Evolutionary conservation across 1,140 invertebrate species (phyloP).

Genomic region (Bilobella aurantiaca): DNA sequence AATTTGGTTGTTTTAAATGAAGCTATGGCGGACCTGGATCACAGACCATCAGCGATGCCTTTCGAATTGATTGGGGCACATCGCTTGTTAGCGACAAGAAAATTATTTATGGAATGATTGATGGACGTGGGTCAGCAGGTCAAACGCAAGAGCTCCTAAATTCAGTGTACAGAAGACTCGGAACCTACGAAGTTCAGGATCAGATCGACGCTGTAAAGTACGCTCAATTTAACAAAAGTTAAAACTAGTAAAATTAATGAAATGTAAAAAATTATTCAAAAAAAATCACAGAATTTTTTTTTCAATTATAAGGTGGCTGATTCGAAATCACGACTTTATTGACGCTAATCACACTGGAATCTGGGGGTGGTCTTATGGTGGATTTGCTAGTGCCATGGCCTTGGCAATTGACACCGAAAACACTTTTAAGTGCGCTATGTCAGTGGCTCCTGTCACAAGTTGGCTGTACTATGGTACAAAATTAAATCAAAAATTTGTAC

Average conservation of each 20-base stretch:
- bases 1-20: slow-evolving; percentile 31
- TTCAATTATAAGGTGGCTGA: slow-evolving; percentile 48
- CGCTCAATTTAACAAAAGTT: slow-evolving; percentile 12
- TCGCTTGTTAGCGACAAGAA: slow-evolving; percentile 73
- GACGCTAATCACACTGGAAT: slow-evolving; percentile 61
- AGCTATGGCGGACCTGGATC: slow-evolving; percentile 81
- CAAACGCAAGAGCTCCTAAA: slow-evolving; percentile 75
- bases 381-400: slow-evolving; percentile 38
- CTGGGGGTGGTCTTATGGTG: slow-evolving; percentile 74
- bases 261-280: no score
- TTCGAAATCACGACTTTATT: slow-evolving; percentile 54
- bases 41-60: slow-evolving; percentile 65
- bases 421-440: slow-evolving; percentile 77
- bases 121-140: slow-evolving; percentile 76
- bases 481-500: neutral
- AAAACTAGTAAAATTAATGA: no score
- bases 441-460: slow-evolving; percentile 84
- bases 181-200: slow-evolving; percentile 59
- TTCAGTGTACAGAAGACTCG: slow-evolving; percentile 70
- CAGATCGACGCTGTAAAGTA: slow-evolving; percentile 43
- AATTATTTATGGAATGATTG: slow-evolving; percentile 75
- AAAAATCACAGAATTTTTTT: no score
- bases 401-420: slow-evolving; percentile 56
- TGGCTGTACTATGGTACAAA: slow-evolving; percentile 80
- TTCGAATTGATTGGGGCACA: slow-evolving; percentile 63